A percentile compares a stretch with the other conserved stretches of the same genome.
phyloP scores from a whole-genome alignment of 2,888 invertebrate species.

The Pseudanteris insignis region DNA sequence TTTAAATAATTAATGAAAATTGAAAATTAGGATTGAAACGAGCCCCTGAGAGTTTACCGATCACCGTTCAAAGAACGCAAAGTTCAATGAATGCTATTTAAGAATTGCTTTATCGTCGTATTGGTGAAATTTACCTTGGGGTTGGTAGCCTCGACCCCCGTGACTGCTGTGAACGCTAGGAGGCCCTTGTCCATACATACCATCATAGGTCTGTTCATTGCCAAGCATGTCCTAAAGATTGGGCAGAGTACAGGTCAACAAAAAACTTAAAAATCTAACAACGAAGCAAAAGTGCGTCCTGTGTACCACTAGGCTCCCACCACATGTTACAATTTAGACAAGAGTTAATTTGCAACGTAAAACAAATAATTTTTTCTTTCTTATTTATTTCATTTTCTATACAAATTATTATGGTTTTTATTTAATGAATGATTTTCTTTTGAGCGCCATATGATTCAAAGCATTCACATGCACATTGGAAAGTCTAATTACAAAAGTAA shows the following conservation, averaged over 20 bases:
- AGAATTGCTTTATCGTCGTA: background rate
- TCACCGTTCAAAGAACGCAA: constrained; percentile 26
- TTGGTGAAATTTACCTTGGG: constrained; percentile 78
- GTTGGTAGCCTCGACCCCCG: constrained; percentile 81
- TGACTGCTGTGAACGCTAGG: constrained; percentile 86
- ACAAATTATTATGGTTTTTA: too few species aligned
- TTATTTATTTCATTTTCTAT: too few species aligned
- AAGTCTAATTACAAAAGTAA: constrained; percentile 23
- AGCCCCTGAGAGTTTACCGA: constrained; percentile 24
- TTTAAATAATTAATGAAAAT: too few species aligned
- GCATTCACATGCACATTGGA: constrained; percentile 59
- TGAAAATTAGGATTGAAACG: constrained; percentile 1
- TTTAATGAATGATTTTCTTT: constrained; percentile 31
- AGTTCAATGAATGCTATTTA: background rate
- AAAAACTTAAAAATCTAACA: constrained; percentile 53
- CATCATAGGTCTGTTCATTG: constrained; percentile 92
- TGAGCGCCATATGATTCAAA: constrained; percentile 42
- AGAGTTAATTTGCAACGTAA: too few species aligned
- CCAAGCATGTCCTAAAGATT: constrained; percentile 84
- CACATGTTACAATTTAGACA: too few species aligned
- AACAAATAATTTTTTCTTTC: too few species aligned
- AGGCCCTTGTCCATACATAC: constrained; percentile 91
- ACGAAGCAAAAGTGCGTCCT: constrained; percentile 12
- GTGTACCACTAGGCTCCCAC: constrained; percentile 14
- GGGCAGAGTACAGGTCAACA: constrained; percentile 64